Evolutionary conservation across 2,797 vertebrate species (phyloP).

Genomic region (Molossus molossus): DNA sequence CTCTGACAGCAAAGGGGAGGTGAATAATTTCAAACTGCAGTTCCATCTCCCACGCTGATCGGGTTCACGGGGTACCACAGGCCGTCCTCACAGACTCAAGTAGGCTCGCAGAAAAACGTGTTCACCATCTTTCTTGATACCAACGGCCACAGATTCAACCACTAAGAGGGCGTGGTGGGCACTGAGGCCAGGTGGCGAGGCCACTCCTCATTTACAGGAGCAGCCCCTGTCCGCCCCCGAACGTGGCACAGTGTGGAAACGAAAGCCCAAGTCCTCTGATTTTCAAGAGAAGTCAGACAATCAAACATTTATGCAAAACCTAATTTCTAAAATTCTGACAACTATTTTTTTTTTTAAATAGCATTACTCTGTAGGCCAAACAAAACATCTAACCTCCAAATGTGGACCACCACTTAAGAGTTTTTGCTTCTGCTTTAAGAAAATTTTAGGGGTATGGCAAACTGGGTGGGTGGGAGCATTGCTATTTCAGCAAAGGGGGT

Average conservation of each 20-base stretch:
- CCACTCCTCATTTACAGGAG: background rate
- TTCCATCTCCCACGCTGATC: background rate
- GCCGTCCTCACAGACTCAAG: background rate
- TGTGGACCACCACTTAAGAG: background rate
- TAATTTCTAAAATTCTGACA: background rate
- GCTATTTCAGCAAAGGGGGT: background rate
- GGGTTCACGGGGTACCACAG: background rate
- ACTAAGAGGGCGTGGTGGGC: background rate
- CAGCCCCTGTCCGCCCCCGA: background rate
- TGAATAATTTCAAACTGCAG: background rate
- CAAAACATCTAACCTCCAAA: background rate
- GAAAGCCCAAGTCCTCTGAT: background rate
- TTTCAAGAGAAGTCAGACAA: conserved; percentile 22
- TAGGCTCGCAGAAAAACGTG: background rate
- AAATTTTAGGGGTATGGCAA: background rate
- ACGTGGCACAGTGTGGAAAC: background rate
- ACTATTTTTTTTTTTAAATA: background rate
- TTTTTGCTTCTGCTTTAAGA: background rate
- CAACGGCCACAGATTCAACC: background rate
- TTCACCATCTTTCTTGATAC: background rate
- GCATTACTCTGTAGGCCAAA: background rate
- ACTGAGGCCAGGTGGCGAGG: background rate
- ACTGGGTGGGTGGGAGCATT: background rate
- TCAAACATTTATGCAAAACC: conserved; percentile 13
- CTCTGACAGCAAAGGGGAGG: background rate